Conservation (phyloP, 1,140 invertebrate species). For the Hyphantria cunea region DNA sequence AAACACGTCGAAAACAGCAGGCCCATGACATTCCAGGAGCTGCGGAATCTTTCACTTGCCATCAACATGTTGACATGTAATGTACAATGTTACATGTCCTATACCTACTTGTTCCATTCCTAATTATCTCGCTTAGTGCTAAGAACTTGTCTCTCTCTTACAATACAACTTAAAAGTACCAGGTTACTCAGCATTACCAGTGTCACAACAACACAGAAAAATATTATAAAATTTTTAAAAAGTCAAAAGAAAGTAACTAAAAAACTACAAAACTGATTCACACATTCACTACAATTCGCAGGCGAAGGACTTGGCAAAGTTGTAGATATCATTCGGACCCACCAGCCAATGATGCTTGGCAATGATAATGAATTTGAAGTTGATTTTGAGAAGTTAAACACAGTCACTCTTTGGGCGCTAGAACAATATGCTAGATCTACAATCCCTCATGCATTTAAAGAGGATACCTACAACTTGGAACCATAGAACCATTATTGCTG, state of each 20-base stretch:
- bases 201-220: background rate
- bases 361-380: background rate
- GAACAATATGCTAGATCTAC: background rate
- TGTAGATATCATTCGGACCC: background rate
- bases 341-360: background rate
- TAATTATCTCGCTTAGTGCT: background rate
- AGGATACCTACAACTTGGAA: background rate
- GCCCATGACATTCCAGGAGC: background rate
- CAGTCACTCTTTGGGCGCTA: background rate
- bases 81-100: background rate
- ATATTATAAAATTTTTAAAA: background rate
- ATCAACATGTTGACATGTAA: background rate
- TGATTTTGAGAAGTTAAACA: background rate
- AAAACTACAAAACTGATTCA: background rate
- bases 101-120: background rate
- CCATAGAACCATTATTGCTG: background rate
- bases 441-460: background rate
- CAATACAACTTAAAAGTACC: background rate
- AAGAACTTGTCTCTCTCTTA: background rate
- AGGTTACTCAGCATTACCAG: background rate
- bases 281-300: background rate
- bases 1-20: background rate
- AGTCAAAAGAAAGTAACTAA: too few species aligned
- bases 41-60: background rate
- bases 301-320: background rate